A percentile compares a stretch with the other conserved stretches of the same genome.
These are phyloP conservation scores for Macrophya alboannulata DNA, from an alignment of 2,888 invertebrate species.

Conservation along the genomic window DNA sequence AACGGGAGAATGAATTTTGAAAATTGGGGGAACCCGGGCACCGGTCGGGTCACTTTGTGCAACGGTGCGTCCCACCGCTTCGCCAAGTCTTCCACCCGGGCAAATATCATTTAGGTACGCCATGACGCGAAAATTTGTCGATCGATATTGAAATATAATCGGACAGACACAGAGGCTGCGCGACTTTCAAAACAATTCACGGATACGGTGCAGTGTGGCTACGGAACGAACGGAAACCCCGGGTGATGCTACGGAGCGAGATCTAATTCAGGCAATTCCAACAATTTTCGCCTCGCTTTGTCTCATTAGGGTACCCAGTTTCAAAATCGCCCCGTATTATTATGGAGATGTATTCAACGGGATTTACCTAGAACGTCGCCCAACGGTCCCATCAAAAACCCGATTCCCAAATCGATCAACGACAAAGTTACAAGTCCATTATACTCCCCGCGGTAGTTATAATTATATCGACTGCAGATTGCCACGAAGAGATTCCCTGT, in stretches of 20 bases:
- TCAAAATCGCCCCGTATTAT: conserved; percentile 42
- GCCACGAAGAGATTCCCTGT: not conserved
- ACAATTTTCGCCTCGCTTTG: conserved; percentile 55
- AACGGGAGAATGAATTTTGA: conserved; percentile 56
- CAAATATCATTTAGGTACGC: conserved; percentile 52
- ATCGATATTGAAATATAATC: conserved; percentile 52
- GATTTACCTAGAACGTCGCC: not conserved
- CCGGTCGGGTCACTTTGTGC: conserved; percentile 49
- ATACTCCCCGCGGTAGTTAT: not conserved
- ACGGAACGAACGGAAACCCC: conserved; percentile 37
- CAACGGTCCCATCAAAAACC: conserved; percentile 2
- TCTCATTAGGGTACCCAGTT: conserved; percentile 56
- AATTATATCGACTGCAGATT: conserved; percentile 35
- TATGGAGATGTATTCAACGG: conserved; percentile 51
- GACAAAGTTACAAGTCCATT: conserved; percentile 42
- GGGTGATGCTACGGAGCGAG: conserved; percentile 34
- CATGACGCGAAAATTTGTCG: conserved; percentile 44
- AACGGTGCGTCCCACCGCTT: conserved; percentile 41
- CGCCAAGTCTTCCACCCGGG: conserved; percentile 50
- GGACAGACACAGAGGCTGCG: conserved; percentile 29
- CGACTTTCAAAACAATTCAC: conserved; percentile 47
- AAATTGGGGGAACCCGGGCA: conserved; percentile 52
- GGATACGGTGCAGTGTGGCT: not conserved
- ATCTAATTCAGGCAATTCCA: conserved; percentile 51
- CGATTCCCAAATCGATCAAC: conserved; percentile 47